These are phyloP conservation scores for Leptosomus discolor DNA, from an alignment of 2,113 vertebrate genomes.

Conservation along the genomic window DNA sequence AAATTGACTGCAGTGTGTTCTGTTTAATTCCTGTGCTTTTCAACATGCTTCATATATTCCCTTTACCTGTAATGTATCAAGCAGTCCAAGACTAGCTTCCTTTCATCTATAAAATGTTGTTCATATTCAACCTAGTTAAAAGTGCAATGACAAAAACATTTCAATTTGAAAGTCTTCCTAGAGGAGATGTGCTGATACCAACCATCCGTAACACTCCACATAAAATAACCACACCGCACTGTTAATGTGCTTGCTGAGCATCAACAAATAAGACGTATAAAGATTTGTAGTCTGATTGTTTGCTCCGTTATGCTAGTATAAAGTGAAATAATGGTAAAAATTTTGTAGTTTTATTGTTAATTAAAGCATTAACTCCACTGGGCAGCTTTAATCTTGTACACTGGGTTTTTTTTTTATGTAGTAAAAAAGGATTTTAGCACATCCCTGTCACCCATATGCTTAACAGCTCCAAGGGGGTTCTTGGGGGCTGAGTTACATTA, in stretches of 20 bases:
- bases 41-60: not conserved
- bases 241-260: not conserved
- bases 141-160: not conserved
- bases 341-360: not conserved
- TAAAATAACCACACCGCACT: not conserved
- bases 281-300: not conserved
- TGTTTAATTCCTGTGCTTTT: not conserved
- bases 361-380: not conserved
- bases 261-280: accelerated
- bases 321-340: not conserved
- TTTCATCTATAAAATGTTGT: not conserved
- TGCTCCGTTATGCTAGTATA: not conserved
- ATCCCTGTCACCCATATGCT: not conserved
- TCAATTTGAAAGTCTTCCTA: not conserved
- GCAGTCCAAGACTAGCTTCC: not conserved
- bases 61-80: not conserved
- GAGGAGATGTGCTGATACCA: not conserved
- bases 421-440: not conserved
- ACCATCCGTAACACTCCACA: not conserved
- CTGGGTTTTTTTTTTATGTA: not conserved
- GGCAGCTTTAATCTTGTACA: not conserved
- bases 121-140: not conserved
- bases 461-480: not conserved
- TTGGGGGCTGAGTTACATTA: not conserved
- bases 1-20: not conserved